Evolutionary conservation across 2,888 invertebrate species (phyloP), one percentile per base, ranked within the genome.

Genomic region (Congeria kusceri): DNA sequence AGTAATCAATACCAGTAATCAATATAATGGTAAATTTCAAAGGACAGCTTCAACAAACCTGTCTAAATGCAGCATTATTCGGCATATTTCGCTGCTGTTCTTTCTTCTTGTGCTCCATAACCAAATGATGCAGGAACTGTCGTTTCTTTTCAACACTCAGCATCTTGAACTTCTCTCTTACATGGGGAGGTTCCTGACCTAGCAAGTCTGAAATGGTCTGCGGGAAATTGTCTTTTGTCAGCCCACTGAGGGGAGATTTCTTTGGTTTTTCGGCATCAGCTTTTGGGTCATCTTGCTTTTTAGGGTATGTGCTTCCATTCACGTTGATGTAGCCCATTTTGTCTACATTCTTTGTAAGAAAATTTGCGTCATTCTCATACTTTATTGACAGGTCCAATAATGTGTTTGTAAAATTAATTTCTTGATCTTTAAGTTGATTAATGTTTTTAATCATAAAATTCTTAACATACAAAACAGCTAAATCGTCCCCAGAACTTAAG

Each of bases 401-500:
- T 18, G 93, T 91, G 62, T 92, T 91, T n/a, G 92, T 93, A n/a
- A 93, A 87, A 25, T 87, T 86, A 39, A 90, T 83, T 11, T 81
- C 84, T 58, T 81, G 85, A n/a, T 86, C 84, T 20, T 92, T 84
- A 4, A 93, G 75, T 9, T 78, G 76, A 15, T 85, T 82, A 32
- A 93, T 72, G 58, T 90, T 90, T 44, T 88, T 89, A 11, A 86
- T 81, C 78, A 93, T 88, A 5, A 88, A 59, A 44, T 88, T 88
- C 77, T 91, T 91, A 9, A 90, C 86, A 75, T 89, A 90, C 15
- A 93, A 81, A n/a, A 93, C 84, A 15, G 90, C 90, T 28, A 89
- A 75, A 68, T 90, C 89, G 67, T 89, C 87, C 1, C 90, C 91
- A 25, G 88, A 85, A 18, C 87, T 96, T 62, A 98, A 94, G 39